Evolutionary conservation across 2,888 invertebrate species (phyloP), one percentile per base, ranked within the genome.

Genomic region (Arctia plantaginis): DNA sequence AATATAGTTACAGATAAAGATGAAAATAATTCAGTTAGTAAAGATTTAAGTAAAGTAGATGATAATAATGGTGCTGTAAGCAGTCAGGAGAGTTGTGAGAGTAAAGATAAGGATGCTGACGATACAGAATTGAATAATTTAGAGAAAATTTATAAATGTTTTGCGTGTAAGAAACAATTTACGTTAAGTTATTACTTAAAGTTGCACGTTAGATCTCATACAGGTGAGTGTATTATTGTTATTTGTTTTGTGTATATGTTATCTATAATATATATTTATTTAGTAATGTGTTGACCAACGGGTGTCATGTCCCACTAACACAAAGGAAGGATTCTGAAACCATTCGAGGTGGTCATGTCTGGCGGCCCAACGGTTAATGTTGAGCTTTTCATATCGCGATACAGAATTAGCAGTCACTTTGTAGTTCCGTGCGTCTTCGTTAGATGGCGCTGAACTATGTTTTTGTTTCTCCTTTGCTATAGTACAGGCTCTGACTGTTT

Each of bases 101-200:
- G 62, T 30, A 75, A 80, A 23, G 82, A 77, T 33, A 70, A 70
- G 3, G 82, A 80, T 10, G 69, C 71, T 15, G 73, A 79, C 2
- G 80, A 81, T 27, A 77, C 74, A 18, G 88, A 89, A 3, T 72
- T 87, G 27, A 72, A 83, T 27, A 88, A 93, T 77, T 84, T 94
- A 80, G 90, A 93, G 81, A 94, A 93, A 80, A 93, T 95, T 27
- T 95, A 93, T 66, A 95, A 95, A 83, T 95, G 95, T 80, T 95
- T 93, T 81, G 94, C 92, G 0, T 95, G 95, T 78, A 89, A 91
- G 55, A 95, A 95, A 69, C 93, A 94, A 73, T 95, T 95, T 69
- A 89, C 92, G 0, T 80, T 95, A 33, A 94, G 95, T 78, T 95
- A 95, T 76, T 95, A 95, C 78, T 87, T 95, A 66, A 93, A 94